Evolutionary conservation across 2,888 invertebrate species (phyloP).

Genomic region (Mythimna ferrago): DNA sequence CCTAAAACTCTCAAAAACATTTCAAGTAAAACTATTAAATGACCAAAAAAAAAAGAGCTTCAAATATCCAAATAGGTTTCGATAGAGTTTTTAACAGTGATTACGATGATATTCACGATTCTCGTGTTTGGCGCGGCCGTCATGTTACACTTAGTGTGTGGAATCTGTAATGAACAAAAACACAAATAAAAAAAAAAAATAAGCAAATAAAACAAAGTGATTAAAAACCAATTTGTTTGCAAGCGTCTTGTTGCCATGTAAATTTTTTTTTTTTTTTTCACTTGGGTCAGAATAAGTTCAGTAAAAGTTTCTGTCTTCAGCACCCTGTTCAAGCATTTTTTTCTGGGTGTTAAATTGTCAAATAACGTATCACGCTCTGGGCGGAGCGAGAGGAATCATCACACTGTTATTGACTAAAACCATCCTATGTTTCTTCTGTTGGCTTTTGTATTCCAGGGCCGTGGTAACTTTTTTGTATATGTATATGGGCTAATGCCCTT

Average conservation of each 20-base stretch:
- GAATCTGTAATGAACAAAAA: slow-evolving; percentile 50
- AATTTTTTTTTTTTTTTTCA: no score
- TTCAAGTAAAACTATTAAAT: no score
- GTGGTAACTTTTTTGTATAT: no score
- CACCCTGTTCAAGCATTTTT: no score
- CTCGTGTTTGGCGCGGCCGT: slow-evolving; percentile 66
- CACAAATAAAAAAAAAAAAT: not conserved
- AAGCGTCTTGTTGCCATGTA: not conserved
- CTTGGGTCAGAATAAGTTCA: not conserved
- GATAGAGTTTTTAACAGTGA: slow-evolving; percentile 31
- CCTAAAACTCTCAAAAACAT: no score
- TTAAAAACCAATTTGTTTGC: not conserved
- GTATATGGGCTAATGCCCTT: no score
- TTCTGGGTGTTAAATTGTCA: not conserved
- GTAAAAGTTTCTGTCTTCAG: not conserved
- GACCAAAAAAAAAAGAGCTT: no score
- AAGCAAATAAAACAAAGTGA: not conserved
- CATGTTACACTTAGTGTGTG: slow-evolving; percentile 58
- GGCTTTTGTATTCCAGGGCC: no score
- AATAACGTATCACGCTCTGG: no score
- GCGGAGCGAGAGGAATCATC: no score
- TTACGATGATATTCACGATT: slow-evolving; percentile 54
- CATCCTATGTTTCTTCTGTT: no score
- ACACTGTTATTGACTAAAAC: no score
- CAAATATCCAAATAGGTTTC: slow-evolving; percentile 65